Base-by-base conservation (phyloP, 2,113 vertebrate species). In the Parus major region DNA sequence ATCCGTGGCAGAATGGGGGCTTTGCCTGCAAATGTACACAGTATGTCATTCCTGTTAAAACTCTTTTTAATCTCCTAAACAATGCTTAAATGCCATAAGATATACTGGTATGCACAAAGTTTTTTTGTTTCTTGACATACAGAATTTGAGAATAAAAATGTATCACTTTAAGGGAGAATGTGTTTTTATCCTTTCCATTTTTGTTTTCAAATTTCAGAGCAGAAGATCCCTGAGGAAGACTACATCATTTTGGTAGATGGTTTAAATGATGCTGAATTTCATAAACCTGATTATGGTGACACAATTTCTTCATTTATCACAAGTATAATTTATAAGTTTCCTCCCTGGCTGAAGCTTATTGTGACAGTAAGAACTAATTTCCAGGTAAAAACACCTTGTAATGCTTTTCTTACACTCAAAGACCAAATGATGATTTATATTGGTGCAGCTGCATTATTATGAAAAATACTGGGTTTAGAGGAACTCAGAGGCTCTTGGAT, bases 271-370 rank as follows among this genome's bases (percentile, higher is more conserved):
- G 99, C 99, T 3, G 99, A 99, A 97, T 99, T 99, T 97, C 99
- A 99, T 93, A 99, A 99, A 75, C 99, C 99, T 42, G 99, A 99
- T 97, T 99, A 99, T 82, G 99, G 99, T 63, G 99, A 99, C 97
- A 99, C 99, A 5, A 98, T 99, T 80, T 98, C 99, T 93, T 99
- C 99, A 36, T 99, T 99, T 97, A 98, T 99, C 92, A 95, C 98
- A 44, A 99, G 98, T 95, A 98, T 99, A 91, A 98, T 99, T 94
- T 95, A 97, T 81, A 99, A 98, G 82, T 99, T 99, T 96, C 99
- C 99, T 80, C 79, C 98, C 47, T 99, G 99, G 99, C 97, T 99
- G 80, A 99, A 99, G 97, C 97, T 99, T 88, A 98, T 99, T 90
- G 98, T 99, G 97, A 99, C 99, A 27, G 98, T 99, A 59, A 98